Evolutionary conservation across 2,888 invertebrate species (phyloP), one percentile per base, ranked within the genome.

Genomic region (Odontomyia ornata): DNA sequence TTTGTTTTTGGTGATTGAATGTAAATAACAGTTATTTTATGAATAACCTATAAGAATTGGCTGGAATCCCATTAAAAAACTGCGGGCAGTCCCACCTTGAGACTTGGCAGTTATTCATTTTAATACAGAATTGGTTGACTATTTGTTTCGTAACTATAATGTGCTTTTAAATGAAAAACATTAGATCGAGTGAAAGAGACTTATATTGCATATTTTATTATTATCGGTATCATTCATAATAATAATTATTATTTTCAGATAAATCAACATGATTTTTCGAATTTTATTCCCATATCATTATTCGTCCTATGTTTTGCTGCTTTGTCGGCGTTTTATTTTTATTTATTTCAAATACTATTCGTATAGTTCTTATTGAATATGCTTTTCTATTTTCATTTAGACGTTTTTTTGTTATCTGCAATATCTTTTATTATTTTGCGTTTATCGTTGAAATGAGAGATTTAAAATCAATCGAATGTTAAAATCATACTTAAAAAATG

Each of bases 161-260:
- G 9, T 5, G 9, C 3, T 5, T 36, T 36, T 4, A 65, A 65
- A 36, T 65, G 36, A 65, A 65, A 65, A 27, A 36, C 65, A 25
- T 25, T 2, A 21, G 1, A 23, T 69, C 69, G 69, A 69, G 69
- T 69, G 69, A 69, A 69, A 69, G 69, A 69, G 46, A 69, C 69
- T 69, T 69, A 69, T 69, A 47, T 46, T 69, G 69, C 69, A 46
- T 69, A 69, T 69, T 69, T 69, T 65, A 65, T 69, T 47, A 47
- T 69, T 69, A 69, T 69, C 65, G 36, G 28, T 65, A 65, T 69
- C 46, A 30, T 47, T 69, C 15, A 69, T 69, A 46, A 69, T 69
- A 36, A 36, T 65, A 36, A 36, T 28, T 4, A 36, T 69, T 69
- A 47, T 69, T 69, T 36, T 69, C 27, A 69, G 30, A 69, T 69